Conservation (phyloP, 2,888 invertebrate species). For the Dorcus hopei region DNA sequence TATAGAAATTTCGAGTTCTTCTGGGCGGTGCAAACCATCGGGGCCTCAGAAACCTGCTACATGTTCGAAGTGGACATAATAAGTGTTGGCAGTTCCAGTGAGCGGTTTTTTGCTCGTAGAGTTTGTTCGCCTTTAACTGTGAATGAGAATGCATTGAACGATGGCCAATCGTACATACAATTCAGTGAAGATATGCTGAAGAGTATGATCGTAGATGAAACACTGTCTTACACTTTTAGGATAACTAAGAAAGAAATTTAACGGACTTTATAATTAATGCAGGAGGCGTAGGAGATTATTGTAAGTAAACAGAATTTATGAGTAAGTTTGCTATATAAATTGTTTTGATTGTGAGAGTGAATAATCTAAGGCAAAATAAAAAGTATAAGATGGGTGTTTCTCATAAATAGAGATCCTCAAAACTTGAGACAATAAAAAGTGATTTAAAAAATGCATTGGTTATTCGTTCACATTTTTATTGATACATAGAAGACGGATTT, state of each 20-base stretch:
- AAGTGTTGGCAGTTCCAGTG: constrained; percentile 19
- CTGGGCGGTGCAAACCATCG: constrained; percentile 38
- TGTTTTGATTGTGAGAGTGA: no score
- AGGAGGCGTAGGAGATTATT: no score
- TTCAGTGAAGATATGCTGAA: background rate
- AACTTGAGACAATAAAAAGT: no score
- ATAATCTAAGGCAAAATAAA: background rate
- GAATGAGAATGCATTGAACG: constrained; percentile 18
- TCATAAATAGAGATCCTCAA: background rate
- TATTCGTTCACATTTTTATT: no score
- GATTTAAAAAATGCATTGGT: no score
- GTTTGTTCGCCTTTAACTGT: constrained; percentile 22
- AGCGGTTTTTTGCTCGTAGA: constrained; percentile 27
- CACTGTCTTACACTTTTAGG: constrained; percentile 3
- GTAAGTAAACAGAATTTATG: no score
- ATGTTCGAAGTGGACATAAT: constrained; percentile 39
- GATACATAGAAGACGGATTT: no score
- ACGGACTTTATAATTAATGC: no score
- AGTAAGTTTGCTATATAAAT: no score
- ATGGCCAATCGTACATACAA: constrained; percentile 3
- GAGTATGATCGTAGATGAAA: background rate
- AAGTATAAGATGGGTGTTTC: background rate
- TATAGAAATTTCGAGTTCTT: constrained; percentile 26
- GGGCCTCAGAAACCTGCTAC: constrained; percentile 31
- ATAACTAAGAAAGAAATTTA: background rate